phyloP scores from a whole-genome alignment of 2,888 invertebrate genomes.

The Dasysyrphus tricinctus region DNA sequence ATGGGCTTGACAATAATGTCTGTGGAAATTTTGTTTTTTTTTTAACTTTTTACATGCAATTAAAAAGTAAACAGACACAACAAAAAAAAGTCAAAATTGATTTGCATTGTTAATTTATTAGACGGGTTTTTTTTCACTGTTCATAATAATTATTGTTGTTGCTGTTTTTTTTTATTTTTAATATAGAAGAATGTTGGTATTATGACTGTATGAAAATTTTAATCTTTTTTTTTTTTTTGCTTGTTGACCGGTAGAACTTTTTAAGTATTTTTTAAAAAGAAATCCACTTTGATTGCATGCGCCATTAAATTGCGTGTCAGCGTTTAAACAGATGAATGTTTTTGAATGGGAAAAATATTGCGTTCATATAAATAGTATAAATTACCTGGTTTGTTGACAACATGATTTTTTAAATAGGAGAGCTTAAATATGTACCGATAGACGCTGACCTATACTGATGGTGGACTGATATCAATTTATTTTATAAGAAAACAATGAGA shows the following conservation, averaged over 20 bases:
- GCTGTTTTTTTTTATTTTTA: not conserved
- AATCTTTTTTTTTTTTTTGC: not conserved
- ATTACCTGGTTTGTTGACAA: slow-evolving; percentile 69
- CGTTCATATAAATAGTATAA: slow-evolving; percentile 66
- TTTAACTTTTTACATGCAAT: slow-evolving; percentile 46
- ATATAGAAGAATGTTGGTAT: slow-evolving; percentile 3
- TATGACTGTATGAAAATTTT: not conserved
- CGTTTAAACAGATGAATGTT: slow-evolving; percentile 35
- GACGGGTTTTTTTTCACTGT: slow-evolving; percentile 19
- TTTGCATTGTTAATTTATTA: slow-evolving; percentile 66
- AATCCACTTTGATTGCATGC: slow-evolving; percentile 37
- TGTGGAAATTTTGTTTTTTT: slow-evolving; percentile 31
- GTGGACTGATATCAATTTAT: too few relatives aligned
- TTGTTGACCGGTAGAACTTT: not conserved
- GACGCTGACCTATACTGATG: too few relatives aligned
- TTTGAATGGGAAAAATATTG: not conserved
- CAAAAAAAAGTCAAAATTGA: slow-evolving; percentile 42
- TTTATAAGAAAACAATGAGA: too few relatives aligned
- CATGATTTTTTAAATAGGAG: slow-evolving; percentile 50
- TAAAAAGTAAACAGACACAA: slow-evolving; percentile 35
- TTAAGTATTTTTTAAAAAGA: not conserved
- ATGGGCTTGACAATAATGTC: slow-evolving; percentile 71
- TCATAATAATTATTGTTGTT: slow-evolving; percentile 4
- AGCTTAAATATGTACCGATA: too few relatives aligned
- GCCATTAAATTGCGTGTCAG: slow-evolving; percentile 58